These are phyloP conservation scores for Xiphophorus couchianus DNA, from an alignment of 2,113 vertebrate species.

Conservation along the genomic window DNA sequence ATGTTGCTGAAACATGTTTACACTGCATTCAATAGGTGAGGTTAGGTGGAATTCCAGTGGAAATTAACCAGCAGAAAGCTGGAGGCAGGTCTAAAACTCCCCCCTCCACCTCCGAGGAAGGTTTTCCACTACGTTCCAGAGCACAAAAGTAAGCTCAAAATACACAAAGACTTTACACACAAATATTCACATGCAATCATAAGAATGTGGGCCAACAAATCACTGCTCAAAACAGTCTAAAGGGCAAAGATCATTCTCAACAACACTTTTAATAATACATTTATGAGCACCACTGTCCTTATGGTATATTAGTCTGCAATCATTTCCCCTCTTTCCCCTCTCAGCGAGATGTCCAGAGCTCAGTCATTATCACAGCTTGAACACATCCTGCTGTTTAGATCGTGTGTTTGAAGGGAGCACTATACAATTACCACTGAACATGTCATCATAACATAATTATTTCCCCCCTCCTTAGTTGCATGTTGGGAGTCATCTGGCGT, in stretches of 20 bases:
- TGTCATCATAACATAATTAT: conserved; percentile 39
- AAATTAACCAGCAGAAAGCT: conserved; percentile 60
- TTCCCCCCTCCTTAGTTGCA: background rate
- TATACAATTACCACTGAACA: conserved; percentile 48
- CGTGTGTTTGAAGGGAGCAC: conserved; percentile 19
- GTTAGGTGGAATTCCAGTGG: conserved; percentile 43
- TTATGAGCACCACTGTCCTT: conserved; percentile 5
- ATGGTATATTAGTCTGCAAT: conserved; percentile 25
- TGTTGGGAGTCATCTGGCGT: conserved; percentile 15
- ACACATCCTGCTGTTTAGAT: conserved; percentile 31
- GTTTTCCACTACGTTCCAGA: conserved; percentile 54
- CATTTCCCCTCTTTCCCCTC: conserved; percentile 20
- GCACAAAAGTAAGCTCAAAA: conserved; percentile 25
- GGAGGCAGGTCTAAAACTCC: conserved; percentile 37
- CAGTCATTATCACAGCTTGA: conserved; percentile 48
- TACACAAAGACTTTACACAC: conserved; percentile 4
- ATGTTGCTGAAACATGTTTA: conserved; percentile 66
- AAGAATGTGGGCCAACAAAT: conserved; percentile 6
- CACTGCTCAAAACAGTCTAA: conserved; percentile 15
- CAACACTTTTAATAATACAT: background rate
- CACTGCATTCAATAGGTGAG: conserved; percentile 29
- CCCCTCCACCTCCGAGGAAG: conserved; percentile 24
- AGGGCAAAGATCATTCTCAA: conserved; percentile 5
- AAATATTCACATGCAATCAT: conserved; percentile 4
- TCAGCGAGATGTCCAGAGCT: conserved; percentile 30